Conservation (phyloP, 2,797 vertebrate genomes). For the Gambusia yucatana region DNA sequence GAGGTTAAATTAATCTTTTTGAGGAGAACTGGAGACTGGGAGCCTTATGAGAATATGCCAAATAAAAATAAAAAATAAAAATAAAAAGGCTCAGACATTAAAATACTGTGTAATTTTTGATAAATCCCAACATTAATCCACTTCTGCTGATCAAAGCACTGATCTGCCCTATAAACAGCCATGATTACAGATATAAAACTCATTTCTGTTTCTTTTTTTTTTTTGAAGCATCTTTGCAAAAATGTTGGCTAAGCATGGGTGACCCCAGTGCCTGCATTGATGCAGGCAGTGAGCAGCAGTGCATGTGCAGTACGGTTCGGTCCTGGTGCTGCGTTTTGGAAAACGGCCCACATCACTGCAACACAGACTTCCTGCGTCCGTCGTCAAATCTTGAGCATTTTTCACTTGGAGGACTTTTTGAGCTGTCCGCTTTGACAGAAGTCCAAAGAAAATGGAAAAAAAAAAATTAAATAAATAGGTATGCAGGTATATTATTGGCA, state of each 20-base stretch:
- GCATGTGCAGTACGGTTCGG: conserved; percentile 1
- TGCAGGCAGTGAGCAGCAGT: conserved; percentile 4
- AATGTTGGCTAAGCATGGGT: conserved; percentile 15
- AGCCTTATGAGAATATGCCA: background rate
- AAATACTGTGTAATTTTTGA: conserved; percentile 35
- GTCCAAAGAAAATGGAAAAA: background rate
- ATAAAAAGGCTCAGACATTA: conserved; percentile 8
- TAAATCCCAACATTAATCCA: conserved; percentile 34
- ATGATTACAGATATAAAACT: conserved; percentile 42
- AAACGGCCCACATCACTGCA: conserved; percentile 18
- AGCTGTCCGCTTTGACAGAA: conserved; percentile 37
- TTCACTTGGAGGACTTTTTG: conserved; percentile 31
- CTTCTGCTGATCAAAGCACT: conserved; percentile 36
- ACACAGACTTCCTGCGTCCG: conserved; percentile 20
- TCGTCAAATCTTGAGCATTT: conserved; percentile 20
- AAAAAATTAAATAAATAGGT: too few species aligned
- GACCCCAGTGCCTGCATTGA: conserved; percentile 6
- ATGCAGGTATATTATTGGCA: too few species aligned
- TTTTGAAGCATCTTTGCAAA: conserved; percentile 7
- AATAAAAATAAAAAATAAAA: background rate
- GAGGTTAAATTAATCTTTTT: conserved; percentile 14
- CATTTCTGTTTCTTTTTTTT: conserved; percentile 7
- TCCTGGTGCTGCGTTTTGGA: conserved; percentile 10
- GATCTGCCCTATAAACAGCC: conserved; percentile 41
- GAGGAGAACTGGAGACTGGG: background rate